Conservation (phyloP, 2,888 invertebrate species). For the Cenopis cana region DNA sequence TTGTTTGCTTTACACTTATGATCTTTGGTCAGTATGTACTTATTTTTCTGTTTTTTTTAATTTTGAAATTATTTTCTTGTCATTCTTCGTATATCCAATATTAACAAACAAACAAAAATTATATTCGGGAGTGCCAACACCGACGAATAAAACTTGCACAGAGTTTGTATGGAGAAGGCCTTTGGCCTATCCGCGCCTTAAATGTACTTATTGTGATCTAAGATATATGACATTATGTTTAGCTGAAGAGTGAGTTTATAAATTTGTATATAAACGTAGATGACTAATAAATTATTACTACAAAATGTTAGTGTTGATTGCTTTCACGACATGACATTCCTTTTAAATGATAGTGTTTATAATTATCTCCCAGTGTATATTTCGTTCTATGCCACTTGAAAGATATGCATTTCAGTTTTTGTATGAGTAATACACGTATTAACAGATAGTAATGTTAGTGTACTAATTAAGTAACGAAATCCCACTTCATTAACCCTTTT, state of each 20-base stretch:
- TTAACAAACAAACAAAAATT: too few species aligned
- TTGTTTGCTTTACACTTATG: too few species aligned
- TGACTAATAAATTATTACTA: neutral
- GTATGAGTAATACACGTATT: slow-evolving; percentile 7
- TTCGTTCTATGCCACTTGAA: slow-evolving; percentile 6
- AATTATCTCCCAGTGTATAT: neutral
- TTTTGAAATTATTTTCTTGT: too few species aligned
- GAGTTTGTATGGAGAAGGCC: too few species aligned
- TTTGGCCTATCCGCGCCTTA: too few species aligned
- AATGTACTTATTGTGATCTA: too few species aligned
- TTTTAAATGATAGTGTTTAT: slow-evolving; percentile 5
- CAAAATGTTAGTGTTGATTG: neutral
- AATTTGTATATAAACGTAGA: neutral
- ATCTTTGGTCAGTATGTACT: too few species aligned
- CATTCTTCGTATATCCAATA: too few species aligned
- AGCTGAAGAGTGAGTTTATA: neutral
- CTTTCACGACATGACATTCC: neutral
- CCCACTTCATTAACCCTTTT: neutral
- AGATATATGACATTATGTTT: neutral
- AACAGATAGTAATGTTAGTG: slow-evolving; percentile 7
- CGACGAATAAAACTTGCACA: too few species aligned
- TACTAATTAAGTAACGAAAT: slow-evolving; percentile 7
- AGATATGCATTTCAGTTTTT: slow-evolving; percentile 3
- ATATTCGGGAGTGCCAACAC: too few species aligned
- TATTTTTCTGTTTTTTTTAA: too few species aligned